Percentiles rank a stretch among this genome's conserved stretches.
Conservation (phyloP, 2,888 invertebrate genomes). For the Rhagophthalmus giganteus region DNA sequence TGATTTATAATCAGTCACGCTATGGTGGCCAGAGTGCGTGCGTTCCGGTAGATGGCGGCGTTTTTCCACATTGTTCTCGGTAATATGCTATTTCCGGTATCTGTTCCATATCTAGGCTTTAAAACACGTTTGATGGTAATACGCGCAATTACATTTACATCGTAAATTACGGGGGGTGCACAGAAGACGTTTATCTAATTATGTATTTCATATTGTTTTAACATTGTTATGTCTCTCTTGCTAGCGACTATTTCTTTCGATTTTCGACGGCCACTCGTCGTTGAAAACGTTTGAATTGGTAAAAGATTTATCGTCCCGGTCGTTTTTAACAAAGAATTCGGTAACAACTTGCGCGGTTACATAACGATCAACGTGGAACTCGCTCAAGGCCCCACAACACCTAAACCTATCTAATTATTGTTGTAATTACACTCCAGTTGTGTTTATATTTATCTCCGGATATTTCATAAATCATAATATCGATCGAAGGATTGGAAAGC, state of each 20-base stretch:
- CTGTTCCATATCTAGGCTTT: constrained; percentile 34
- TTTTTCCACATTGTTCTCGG: constrained; percentile 47
- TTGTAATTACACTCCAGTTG: constrained; percentile 13
- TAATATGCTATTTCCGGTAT: constrained; percentile 47
- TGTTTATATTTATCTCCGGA: constrained; percentile 9
- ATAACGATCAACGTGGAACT: no score
- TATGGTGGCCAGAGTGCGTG: constrained; percentile 43
- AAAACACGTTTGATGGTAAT: constrained; percentile 31
- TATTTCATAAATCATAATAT: constrained; percentile 10
- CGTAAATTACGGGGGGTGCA: constrained; percentile 17
- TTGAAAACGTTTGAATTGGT: no score
- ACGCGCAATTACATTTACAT: constrained; percentile 31
- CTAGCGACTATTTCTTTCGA: no score
- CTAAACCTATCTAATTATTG: constrained; percentile 16
- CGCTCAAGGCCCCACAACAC: constrained; percentile 11
- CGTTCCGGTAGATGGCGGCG: constrained; percentile 41
- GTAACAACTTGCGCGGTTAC: no score
- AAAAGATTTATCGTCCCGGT: no score
- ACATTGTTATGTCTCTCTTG: no score
- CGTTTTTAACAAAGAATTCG: no score
- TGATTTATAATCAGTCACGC: constrained; percentile 50
- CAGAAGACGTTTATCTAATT: background rate
- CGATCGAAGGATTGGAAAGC: constrained; percentile 5
- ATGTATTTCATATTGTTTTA: no score
- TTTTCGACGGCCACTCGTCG: no score